A percentile compares a stretch with the other conserved stretches of the same genome.
phyloP scores from a whole-genome alignment of 2,888 invertebrate species.

The Gymnoscelis rufifasciata region DNA sequence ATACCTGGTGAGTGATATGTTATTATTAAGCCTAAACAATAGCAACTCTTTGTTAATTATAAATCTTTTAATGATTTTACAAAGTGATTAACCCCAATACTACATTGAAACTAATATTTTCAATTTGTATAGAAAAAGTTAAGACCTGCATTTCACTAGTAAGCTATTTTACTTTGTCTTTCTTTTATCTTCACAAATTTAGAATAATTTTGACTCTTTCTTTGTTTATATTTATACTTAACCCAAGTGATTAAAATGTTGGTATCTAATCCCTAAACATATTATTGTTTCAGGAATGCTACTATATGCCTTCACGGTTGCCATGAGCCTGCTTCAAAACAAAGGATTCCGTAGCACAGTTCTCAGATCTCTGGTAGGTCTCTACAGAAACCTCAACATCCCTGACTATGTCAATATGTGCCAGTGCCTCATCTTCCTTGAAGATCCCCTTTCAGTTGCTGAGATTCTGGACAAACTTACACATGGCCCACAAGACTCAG shows the following conservation, averaged over 20 bases:
- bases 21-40: neutral
- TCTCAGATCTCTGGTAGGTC: slow-evolving; percentile 90
- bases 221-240: too few relatives aligned
- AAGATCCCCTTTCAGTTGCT: slow-evolving; percentile 95
- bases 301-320: slow-evolving; percentile 96
- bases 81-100: too few relatives aligned
- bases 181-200: too few relatives aligned
- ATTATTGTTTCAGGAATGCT: slow-evolving; percentile 84
- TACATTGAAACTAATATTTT: too few relatives aligned
- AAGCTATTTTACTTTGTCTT: too few relatives aligned
- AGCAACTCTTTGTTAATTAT: neutral
- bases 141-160: too few relatives aligned
- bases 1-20: slow-evolving; percentile 75
- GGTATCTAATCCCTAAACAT: neutral
- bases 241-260: neutral
- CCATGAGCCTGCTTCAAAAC: slow-evolving; percentile 97
- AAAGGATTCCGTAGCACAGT: slow-evolving; percentile 95
- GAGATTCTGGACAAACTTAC: slow-evolving; percentile 94
- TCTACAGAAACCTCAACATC: slow-evolving; percentile 92
- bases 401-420: slow-evolving; percentile 99
- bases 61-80: too few relatives aligned
- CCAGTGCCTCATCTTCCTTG: slow-evolving; percentile 97
- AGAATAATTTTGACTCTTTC: too few relatives aligned
- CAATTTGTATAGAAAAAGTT: too few relatives aligned
- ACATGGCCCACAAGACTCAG: slow-evolving; percentile 86